Evolutionary conservation across 2,113 vertebrate genomes (phyloP).

Genomic region (Scomber japonicus): DNA sequence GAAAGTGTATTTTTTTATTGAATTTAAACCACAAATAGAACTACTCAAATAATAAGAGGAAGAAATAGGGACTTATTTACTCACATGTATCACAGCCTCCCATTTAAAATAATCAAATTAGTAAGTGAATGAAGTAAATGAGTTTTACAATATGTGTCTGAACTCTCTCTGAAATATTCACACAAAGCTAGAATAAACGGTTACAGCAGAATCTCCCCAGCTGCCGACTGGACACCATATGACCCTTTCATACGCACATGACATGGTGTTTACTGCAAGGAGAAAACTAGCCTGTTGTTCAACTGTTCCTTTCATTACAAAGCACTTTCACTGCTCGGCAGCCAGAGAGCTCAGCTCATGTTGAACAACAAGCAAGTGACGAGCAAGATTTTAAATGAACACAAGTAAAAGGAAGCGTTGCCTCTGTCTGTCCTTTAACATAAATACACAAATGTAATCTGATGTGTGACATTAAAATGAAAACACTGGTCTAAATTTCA

Average conservation of each 20-base stretch:
- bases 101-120: constrained; percentile 21
- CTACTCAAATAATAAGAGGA: not conserved
- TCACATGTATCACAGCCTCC: not conserved
- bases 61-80: not conserved
- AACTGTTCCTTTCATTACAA: constrained; percentile 45
- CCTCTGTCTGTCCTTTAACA: not conserved
- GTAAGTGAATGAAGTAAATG: not conserved
- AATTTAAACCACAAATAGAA: constrained; percentile 13
- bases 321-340: constrained; percentile 32
- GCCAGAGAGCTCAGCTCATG: not conserved
- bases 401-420: not conserved
- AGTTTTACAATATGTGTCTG: not conserved
- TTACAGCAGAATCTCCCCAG: constrained; percentile 34
- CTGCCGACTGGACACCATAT: constrained; percentile 75
- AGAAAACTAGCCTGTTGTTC: constrained; percentile 78
- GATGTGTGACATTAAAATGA: constrained; percentile 2
- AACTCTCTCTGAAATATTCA: constrained; percentile 31
- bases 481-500: not conserved
- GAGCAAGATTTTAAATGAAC: not conserved
- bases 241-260: constrained; percentile 79
- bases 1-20: not conserved
- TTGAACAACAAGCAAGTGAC: not conserved
- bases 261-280: constrained; percentile 70
- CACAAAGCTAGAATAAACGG: constrained; percentile 45
- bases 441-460: constrained; percentile 1